These are phyloP conservation scores for Archips crataeganus DNA, from an alignment of 2,888 invertebrate species.

Conservation along the genomic window DNA sequence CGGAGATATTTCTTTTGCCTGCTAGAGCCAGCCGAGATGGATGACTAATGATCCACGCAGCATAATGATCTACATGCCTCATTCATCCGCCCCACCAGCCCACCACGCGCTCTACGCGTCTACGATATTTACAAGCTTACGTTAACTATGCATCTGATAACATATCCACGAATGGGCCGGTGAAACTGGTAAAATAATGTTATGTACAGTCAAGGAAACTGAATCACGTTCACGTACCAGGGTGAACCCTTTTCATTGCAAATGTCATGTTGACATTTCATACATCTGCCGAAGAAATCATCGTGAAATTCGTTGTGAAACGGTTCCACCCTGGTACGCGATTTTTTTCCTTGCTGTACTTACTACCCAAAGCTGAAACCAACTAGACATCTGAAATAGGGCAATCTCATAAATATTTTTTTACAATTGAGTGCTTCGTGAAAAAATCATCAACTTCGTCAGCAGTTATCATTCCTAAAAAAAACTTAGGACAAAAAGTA, in stretches of 20 bases:
- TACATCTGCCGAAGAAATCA: too few relatives aligned
- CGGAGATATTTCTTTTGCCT: slow-evolving; percentile 37
- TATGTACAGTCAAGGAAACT: background rate
- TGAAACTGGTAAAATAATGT: background rate
- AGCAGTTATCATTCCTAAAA: background rate
- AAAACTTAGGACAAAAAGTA: background rate
- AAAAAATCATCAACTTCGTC: background rate
- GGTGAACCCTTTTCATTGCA: too few relatives aligned
- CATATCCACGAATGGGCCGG: background rate
- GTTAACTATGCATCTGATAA: background rate
- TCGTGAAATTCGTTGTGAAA: too few relatives aligned
- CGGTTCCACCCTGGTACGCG: too few relatives aligned
- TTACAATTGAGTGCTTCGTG: background rate
- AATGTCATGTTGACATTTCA: too few relatives aligned
- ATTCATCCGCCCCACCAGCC: slow-evolving; percentile 51
- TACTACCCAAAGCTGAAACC: slow-evolving; percentile 3
- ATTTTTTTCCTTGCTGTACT: background rate
- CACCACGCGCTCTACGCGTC: slow-evolving; percentile 36
- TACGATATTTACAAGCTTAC: slow-evolving; percentile 31
- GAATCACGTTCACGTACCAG: too few relatives aligned
- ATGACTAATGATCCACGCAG: slow-evolving; percentile 62
- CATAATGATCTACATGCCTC: slow-evolving; percentile 60
- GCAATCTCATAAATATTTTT: background rate
- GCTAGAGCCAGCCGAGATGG: slow-evolving; percentile 39
- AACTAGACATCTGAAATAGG: slow-evolving; percentile 1